Evolutionary conservation across 2,888 invertebrate genomes (phyloP).

Genomic region (Papilio elwesi): DNA sequence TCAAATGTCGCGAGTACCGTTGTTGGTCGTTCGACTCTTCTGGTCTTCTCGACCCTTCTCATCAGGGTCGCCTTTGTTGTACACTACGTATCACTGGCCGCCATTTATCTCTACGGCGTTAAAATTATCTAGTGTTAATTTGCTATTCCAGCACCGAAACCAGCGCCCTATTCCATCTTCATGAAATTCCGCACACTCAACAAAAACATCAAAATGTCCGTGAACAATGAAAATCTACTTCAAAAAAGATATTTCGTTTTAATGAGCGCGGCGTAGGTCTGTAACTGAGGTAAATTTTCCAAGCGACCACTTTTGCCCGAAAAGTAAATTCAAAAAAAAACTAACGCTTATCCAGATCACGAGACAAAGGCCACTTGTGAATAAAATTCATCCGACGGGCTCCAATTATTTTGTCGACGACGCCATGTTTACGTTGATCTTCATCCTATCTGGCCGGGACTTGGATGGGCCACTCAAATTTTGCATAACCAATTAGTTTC

Average conservation of each 20-base stretch:
- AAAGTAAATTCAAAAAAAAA: conserved; percentile 33
- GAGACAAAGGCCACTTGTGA: conserved; percentile 53
- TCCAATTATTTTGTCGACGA: conserved; percentile 68
- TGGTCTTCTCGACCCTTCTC: too few relatives aligned
- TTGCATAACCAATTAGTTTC: conserved; percentile 82
- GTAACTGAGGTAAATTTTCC: conserved; percentile 29
- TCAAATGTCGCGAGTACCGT: too few relatives aligned
- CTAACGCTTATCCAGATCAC: conserved; percentile 35
- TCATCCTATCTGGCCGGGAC: conserved; percentile 68
- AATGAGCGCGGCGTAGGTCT: conserved; percentile 6
- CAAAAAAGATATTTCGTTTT: conserved; percentile 12
- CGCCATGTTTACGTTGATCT: conserved; percentile 71
- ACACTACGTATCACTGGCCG: too few relatives aligned
- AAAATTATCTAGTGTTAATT: too few relatives aligned
- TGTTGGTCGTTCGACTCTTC: too few relatives aligned
- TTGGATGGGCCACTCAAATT: conserved; percentile 78
- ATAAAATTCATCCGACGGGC: conserved; percentile 48
- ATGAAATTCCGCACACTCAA: not conserved
- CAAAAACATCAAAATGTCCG: conserved; percentile 7
- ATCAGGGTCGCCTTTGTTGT: too few relatives aligned
- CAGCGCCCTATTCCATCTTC: too few relatives aligned
- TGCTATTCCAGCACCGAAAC: too few relatives aligned
- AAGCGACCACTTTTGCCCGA: conserved; percentile 30
- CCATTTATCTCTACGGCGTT: too few relatives aligned
- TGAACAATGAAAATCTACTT: not conserved